Evolutionary conservation across 2,888 invertebrate genomes (phyloP).

Genomic region (Microplitis deprimator): DNA sequence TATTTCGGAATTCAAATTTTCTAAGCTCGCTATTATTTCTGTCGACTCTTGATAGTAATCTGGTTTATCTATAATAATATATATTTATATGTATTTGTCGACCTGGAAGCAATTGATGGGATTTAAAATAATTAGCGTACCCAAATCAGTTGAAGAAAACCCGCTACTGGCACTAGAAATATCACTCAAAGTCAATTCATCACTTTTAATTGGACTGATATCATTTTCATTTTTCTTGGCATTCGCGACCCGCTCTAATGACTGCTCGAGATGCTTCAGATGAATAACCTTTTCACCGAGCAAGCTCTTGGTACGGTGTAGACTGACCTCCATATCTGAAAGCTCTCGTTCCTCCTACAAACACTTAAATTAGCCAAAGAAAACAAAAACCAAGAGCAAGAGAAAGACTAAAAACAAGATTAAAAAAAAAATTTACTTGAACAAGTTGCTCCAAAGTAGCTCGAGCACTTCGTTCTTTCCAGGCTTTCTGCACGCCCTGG

Average conservation of each 20-base stretch:
- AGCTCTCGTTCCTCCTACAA: slow-evolving; percentile 84
- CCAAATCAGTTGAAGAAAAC: slow-evolving; percentile 80
- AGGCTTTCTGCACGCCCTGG: slow-evolving; percentile 77
- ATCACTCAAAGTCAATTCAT: slow-evolving; percentile 79
- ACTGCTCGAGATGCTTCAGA: slow-evolving; percentile 84
- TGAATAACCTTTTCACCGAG: slow-evolving; percentile 88
- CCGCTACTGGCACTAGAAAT: slow-evolving; percentile 77
- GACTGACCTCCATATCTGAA: slow-evolving; percentile 87
- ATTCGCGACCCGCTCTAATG: slow-evolving; percentile 78
- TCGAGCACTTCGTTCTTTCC: slow-evolving; percentile 73
- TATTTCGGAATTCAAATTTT: slow-evolving; percentile 81
- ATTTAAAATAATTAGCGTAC: slow-evolving; percentile 72
- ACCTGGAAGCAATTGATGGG: not conserved
- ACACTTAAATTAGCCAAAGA: not conserved
- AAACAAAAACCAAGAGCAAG: not conserved
- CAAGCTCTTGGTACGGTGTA: slow-evolving; percentile 85
- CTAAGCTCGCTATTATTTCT: slow-evolving; percentile 80
- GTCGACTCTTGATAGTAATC: slow-evolving; percentile 78
- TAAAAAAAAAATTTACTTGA: slow-evolving; percentile 67
- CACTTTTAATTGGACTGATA: slow-evolving; percentile 66
- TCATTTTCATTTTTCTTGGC: slow-evolving; percentile 65
- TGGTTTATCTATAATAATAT: slow-evolving; percentile 60
- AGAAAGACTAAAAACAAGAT: not conserved
- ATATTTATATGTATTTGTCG: not conserved
- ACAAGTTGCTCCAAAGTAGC: slow-evolving; percentile 74